A percentile compares a stretch with the other conserved stretches of the same genome.
Evolutionary conservation across 2,113 vertebrate species (phyloP).

Genomic region (Notothenia rossii): DNA sequence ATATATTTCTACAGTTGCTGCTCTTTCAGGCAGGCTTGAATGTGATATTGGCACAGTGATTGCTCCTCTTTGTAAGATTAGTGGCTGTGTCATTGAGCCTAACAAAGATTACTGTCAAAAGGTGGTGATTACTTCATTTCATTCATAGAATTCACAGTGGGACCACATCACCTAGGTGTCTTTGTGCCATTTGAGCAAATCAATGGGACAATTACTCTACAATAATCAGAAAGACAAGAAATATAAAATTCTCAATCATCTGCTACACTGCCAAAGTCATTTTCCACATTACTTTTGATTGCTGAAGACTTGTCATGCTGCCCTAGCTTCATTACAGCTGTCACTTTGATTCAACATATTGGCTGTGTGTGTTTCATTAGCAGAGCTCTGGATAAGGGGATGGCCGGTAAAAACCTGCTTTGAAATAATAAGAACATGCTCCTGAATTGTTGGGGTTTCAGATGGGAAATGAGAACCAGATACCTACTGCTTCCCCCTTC

Average conservation of each 20-base stretch:
- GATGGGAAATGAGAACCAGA: constrained; percentile 17
- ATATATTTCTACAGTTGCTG: constrained; percentile 12
- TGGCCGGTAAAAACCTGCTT: constrained; percentile 8
- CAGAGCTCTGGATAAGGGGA: constrained; percentile 3
- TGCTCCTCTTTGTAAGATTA: constrained; percentile 43
- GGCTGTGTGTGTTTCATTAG: constrained; percentile 11
- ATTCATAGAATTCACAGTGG: constrained; percentile 12
- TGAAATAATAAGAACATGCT: constrained; percentile 15
- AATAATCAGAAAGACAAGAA: constrained; percentile 13
- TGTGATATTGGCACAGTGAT: constrained; percentile 27
- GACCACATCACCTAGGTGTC: not conserved
- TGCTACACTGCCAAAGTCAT: constrained; percentile 11
- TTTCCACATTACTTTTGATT: constrained; percentile 30
- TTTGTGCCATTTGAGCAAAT: constrained; percentile 12
- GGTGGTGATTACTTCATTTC: constrained; percentile 40
- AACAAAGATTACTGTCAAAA: constrained; percentile 44
- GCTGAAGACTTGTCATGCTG: constrained; percentile 16
- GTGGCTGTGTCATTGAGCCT: constrained; percentile 22
- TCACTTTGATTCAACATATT: constrained; percentile 31
- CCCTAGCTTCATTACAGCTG: constrained; percentile 25
- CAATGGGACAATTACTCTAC: not conserved
- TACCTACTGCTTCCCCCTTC: constrained; percentile 38
- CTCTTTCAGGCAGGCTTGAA: constrained; percentile 29
- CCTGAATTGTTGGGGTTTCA: not conserved
- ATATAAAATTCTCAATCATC: constrained; percentile 32